Conservation (phyloP, 2,113 vertebrate genomes). For the Cebidichthys violaceus region DNA sequence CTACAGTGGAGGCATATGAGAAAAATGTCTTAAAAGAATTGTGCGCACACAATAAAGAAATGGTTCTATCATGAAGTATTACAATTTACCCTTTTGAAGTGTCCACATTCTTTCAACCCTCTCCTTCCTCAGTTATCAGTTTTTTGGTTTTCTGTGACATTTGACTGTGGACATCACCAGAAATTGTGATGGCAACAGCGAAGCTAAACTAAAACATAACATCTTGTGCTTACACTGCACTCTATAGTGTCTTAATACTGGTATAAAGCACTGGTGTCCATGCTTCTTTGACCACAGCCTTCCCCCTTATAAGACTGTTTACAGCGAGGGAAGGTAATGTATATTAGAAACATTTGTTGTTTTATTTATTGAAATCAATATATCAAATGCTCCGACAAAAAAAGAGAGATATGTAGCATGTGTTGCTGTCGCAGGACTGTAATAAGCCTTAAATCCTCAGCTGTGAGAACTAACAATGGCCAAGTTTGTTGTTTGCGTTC, state of each 20-base stretch:
- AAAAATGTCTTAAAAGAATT: too few species aligned
- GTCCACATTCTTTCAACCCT: neutral
- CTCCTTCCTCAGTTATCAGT: neutral
- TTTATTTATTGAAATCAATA: neutral
- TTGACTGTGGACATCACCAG: neutral
- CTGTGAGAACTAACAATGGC: too few species aligned
- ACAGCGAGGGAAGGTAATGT: too few species aligned
- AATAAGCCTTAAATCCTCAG: too few species aligned
- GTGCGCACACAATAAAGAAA: neutral
- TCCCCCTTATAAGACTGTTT: neutral
- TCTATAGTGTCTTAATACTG: neutral
- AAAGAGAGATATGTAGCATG: too few species aligned
- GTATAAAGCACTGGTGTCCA: neutral
- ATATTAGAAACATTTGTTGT: neutral
- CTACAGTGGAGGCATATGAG: too few species aligned
- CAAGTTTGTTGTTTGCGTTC: too few species aligned
- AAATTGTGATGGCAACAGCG: neutral
- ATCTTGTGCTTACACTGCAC: neutral
- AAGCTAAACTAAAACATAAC: neutral
- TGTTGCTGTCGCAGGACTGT: too few species aligned
- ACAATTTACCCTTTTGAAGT: too few species aligned
- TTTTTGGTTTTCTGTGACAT: neutral
- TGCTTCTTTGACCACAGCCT: neutral
- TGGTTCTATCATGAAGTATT: neutral
- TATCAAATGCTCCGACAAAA: too few species aligned